Conservation (phyloP, 2,888 invertebrate genomes). For the Neoitamus cyanurus region DNA sequence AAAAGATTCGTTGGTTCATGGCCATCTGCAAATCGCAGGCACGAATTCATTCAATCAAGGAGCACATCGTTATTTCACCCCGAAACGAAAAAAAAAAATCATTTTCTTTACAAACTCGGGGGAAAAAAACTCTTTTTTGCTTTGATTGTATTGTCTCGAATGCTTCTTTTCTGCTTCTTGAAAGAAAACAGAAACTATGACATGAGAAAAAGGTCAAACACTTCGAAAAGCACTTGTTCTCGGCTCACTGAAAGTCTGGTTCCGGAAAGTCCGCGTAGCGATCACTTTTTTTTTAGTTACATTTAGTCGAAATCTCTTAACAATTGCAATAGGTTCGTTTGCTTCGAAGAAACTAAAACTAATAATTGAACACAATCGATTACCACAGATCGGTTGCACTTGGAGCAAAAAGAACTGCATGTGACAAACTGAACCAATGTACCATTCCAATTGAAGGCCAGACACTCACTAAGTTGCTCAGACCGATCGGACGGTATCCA, state of each 20-base stretch:
- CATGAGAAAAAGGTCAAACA: conserved; percentile 52
- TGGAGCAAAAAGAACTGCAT: not conserved
- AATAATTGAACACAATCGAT: conserved; percentile 1
- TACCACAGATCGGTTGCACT: conserved; percentile 2
- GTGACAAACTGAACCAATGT: conserved; percentile 47
- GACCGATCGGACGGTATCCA: conserved; percentile 4
- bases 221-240: conserved; percentile 45
- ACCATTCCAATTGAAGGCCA: conserved; percentile 66
- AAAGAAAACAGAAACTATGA: conserved; percentile 41
- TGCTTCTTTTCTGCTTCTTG: conserved; percentile 33
- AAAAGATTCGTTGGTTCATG: conserved; percentile 14
- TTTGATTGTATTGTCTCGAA: conserved; percentile 23
- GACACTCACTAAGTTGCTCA: conserved; percentile 63
- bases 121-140: conserved; percentile 21
- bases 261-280: not conserved
- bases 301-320: not conserved
- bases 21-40: conserved; percentile 19
- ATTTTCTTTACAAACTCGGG: not conserved
- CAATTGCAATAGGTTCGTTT: not conserved
- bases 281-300: not conserved
- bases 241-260: not conserved
- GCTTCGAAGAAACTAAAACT: not conserved
- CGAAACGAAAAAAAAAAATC: not conserved
- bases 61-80: not conserved
- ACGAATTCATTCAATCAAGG: conserved; percentile 32